Percentiles rank a stretch among this genome's conserved stretches.
These are phyloP conservation scores for Rhabdornis inornatus DNA, from an alignment of 2,113 vertebrate genomes.

Conservation along the genomic window DNA sequence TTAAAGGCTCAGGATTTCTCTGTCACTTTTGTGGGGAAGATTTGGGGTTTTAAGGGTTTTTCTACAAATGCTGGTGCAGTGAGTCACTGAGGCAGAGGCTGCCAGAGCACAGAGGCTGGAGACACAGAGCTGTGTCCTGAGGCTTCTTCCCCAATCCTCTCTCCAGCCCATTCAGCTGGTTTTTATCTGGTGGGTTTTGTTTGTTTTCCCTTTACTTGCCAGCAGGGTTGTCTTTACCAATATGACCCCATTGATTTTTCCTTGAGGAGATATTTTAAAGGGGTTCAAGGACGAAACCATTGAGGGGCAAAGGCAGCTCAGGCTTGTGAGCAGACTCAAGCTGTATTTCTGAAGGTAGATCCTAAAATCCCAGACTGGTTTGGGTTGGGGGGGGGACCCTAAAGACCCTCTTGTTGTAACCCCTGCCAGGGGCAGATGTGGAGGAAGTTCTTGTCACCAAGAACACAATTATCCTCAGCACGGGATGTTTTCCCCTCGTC, in stretches of 20 bases:
- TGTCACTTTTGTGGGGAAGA: background rate
- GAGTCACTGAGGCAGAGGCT: background rate
- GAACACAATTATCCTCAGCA: background rate
- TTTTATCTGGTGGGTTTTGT: background rate
- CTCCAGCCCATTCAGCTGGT: background rate
- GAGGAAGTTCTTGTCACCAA: background rate
- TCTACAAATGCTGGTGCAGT: background rate
- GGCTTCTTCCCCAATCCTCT: background rate
- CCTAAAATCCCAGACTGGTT: background rate
- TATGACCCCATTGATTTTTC: background rate
- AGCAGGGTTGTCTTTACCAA: background rate
- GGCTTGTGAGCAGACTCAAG: background rate
- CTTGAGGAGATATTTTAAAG: background rate
- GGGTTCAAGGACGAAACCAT: background rate
- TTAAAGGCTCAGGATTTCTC: background rate
- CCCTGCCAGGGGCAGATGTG: background rate
- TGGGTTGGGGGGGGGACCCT: no score
- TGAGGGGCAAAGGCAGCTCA: background rate
- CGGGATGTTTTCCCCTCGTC: background rate
- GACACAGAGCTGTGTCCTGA: background rate
- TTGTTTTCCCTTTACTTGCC: no score
- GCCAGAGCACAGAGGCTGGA: background rate
- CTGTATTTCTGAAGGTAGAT: background rate
- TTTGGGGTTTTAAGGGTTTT: background rate
- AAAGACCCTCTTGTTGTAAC: background rate